These are phyloP conservation scores for Drusus annulatus DNA, from an alignment of 1,140 invertebrate genomes.

Conservation along the genomic window DNA sequence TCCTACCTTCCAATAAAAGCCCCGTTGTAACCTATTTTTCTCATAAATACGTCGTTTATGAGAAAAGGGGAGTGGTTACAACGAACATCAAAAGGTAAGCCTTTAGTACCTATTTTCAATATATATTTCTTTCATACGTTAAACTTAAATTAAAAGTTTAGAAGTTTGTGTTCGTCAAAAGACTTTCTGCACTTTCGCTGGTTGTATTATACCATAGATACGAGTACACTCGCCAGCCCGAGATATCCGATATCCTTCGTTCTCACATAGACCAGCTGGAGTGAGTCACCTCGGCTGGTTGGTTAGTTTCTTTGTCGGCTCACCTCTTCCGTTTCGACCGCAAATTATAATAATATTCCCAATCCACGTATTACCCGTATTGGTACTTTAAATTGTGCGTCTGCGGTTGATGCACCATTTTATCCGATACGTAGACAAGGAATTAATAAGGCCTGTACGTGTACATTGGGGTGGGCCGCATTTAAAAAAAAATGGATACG, in stretches of 20 bases:
- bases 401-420: slow-evolving; percentile 20
- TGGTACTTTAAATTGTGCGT: slow-evolving; percentile 6
- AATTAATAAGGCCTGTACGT: slow-evolving; percentile 16
- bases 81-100: too few relatives aligned
- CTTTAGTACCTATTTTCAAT: too few relatives aligned
- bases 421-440: not conserved
- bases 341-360: slow-evolving; percentile 1
- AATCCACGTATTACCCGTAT: not conserved
- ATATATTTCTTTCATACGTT: too few relatives aligned
- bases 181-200: too few relatives aligned
- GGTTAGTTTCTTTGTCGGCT: not conserved
- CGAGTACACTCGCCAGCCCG: not conserved
- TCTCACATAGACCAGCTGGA: not conserved
- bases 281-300: slow-evolving; percentile 15
- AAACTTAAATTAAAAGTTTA: too few relatives aligned
- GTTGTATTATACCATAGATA: too few relatives aligned
- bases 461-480: not conserved
- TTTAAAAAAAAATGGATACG: too few relatives aligned
- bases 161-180: too few relatives aligned
- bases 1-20: too few relatives aligned
- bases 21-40: too few relatives aligned
- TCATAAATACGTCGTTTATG: too few relatives aligned
- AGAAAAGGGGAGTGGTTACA: too few relatives aligned
- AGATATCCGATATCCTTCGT: not conserved
- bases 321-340: slow-evolving; percentile 17